Percentiles rank a stretch among this genome's conserved stretches.
Evolutionary conservation across 2,797 vertebrate genomes (phyloP).

Genomic region (Clarias platycephalus): DNA sequence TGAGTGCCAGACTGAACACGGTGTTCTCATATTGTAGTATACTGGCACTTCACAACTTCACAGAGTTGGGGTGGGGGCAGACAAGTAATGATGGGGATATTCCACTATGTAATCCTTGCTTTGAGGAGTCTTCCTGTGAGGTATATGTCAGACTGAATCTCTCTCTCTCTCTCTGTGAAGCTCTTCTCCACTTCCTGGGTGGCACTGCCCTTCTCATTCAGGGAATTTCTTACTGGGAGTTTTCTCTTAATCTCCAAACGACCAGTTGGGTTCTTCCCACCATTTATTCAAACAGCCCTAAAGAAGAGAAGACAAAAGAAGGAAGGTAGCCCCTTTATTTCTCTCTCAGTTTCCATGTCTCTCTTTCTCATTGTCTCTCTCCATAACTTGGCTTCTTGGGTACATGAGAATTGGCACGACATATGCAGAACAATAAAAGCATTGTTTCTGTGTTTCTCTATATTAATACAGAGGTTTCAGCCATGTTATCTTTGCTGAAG

Average conservation of each 20-base stretch:
- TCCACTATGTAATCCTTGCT: constrained; percentile 51
- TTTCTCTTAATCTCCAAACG: constrained; percentile 61
- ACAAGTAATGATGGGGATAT: constrained; percentile 53
- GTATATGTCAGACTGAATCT: constrained; percentile 39
- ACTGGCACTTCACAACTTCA: constrained; percentile 25
- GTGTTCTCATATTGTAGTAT: constrained; percentile 15
- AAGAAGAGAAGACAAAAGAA: constrained; percentile 66
- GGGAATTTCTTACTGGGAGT: constrained; percentile 62
- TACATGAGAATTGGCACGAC: constrained; percentile 57
- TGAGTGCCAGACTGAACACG: not conserved
- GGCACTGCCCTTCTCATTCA: constrained; percentile 61
- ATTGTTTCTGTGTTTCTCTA: constrained; percentile 65
- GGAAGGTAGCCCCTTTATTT: constrained; percentile 63
- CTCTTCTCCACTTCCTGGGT: constrained; percentile 68
- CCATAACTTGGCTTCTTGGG: constrained; percentile 20
- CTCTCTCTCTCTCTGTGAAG: constrained; percentile 38
- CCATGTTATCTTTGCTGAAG: constrained; percentile 50
- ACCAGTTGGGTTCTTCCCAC: constrained; percentile 62
- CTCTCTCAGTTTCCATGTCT: not conserved
- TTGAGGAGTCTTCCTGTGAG: constrained; percentile 52
- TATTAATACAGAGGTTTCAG: constrained; percentile 62
- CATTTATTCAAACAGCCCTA: constrained; percentile 66
- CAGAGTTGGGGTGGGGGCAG: constrained; percentile 42
- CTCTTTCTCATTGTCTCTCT: constrained; percentile 26
- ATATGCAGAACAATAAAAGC: constrained; percentile 65